Base-by-base conservation (phyloP, 1,140 invertebrate species). In the Phymorhynchus buccinoides region DNA sequence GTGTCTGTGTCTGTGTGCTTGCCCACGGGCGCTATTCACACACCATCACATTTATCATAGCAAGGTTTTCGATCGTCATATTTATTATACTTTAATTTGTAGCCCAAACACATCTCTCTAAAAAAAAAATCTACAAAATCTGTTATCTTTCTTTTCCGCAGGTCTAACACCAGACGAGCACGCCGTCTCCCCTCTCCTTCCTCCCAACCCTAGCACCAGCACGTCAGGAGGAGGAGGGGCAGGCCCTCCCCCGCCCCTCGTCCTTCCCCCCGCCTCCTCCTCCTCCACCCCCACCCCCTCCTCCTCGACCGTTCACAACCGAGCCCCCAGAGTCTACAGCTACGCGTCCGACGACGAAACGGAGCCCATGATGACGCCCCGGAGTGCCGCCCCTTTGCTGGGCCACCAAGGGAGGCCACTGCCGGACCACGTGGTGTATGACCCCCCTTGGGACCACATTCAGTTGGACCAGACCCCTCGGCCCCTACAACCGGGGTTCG, bases 281-380 rank as follows among this genome's bases (percentile, higher is more conserved):
- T 79, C 86, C 82, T 86, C 78, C 88, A 66, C 30, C n/a, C 83
- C 42, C 85, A 66, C 85, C 83, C 52, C 81, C 83, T 16, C 35
- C 41, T 84, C 56, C 71, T 27, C 75, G 37, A 83, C 52, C 77
- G 39, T 16, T 35, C 56, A 44, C 39, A 48, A 35, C 68, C 83
- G 79, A 3, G 81, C 81, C 32, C 48, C 85, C 62, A 84, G 87
- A 22, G 86, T 85, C 14, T 89, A 90, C 78, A 90, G 89, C 85
- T 92, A 92, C 86, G 90, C 88, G 18, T 92, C 91, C 1, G 91
- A 92, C 80, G 91, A 90, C 12, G 91, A 92, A 44, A 84, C 84
- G 42, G 91, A 92, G 9, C 87, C 88, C n/a, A 62, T 78, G 48
- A 68, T 75, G 30, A 39, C 86, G 56, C 56, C 56, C 22, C 84